A percentile compares a stretch with the other conserved stretches of the same genome.
Evolutionary conservation across 2,888 invertebrate species (phyloP).

Genomic region (Ernsta delagoae): DNA sequence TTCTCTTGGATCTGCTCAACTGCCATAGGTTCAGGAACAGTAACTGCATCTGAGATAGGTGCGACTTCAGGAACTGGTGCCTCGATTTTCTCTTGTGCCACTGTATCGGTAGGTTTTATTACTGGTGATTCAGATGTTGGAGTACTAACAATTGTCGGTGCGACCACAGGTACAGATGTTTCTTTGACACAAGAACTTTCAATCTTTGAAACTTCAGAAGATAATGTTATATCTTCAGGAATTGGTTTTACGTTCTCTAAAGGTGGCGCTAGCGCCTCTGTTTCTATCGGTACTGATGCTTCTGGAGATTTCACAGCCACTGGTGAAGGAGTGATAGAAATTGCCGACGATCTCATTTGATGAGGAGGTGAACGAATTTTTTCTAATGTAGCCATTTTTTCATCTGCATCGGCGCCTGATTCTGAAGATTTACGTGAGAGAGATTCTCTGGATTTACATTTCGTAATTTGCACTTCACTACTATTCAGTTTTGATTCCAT

Average conservation of each 20-base stretch:
- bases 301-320: conserved; percentile 65
- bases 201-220: conserved; percentile 51
- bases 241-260: conserved; percentile 60
- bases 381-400: conserved; percentile 65
- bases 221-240: conserved; percentile 55
- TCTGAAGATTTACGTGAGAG: conserved; percentile 68
- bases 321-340: conserved; percentile 61
- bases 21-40: conserved; percentile 19
- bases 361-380: conserved; percentile 68
- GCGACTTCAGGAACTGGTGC: conserved; percentile 41
- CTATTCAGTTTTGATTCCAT: conserved; percentile 56
- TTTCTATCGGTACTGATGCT: conserved; percentile 55
- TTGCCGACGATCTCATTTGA: conserved; percentile 54
- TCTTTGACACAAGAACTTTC: conserved; percentile 17
- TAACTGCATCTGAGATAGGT: conserved; percentile 36
- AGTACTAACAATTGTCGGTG: conserved; percentile 41
- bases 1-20: conserved; percentile 19
- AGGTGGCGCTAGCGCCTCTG: conserved; percentile 67
- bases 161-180: not conserved
- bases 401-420: conserved; percentile 60
- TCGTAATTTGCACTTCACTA: conserved; percentile 61
- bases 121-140: conserved; percentile 39
- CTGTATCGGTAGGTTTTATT: conserved; percentile 15
- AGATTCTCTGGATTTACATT: conserved; percentile 66
- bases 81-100: conserved; percentile 12